These are phyloP conservation scores for Smutsia gigantea DNA, from an alignment of 2,797 vertebrate genomes.

Conservation along the genomic window DNA sequence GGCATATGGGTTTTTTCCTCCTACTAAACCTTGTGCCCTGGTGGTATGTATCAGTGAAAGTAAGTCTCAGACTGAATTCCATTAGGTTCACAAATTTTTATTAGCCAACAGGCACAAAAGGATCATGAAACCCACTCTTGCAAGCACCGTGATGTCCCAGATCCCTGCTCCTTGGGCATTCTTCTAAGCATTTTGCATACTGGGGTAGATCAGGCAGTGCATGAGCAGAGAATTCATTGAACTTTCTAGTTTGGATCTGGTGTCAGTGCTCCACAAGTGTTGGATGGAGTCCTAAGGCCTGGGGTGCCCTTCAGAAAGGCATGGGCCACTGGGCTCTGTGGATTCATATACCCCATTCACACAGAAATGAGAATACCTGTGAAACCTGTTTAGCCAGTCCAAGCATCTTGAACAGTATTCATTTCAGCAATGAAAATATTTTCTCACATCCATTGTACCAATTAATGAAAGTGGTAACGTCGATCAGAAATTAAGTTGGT, in stretches of 20 bases:
- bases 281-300: background rate
- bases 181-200: background rate
- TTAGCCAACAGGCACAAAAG: background rate
- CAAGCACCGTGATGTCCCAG: background rate
- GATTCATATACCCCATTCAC: rapidly evolving
- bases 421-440: constrained; percentile 13
- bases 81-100: background rate
- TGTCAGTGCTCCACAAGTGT: rapidly evolving
- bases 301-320: background rate
- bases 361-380: background rate
- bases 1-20: background rate
- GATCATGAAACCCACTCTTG: background rate
- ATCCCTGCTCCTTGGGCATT: background rate
- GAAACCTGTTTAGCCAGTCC: background rate
- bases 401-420: background rate
- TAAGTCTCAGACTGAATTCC: background rate
- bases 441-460: background rate
- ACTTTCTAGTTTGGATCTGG: background rate
- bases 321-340: background rate
- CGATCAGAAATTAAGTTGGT: background rate
- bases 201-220: background rate
- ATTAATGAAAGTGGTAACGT: background rate
- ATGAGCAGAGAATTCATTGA: background rate
- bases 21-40: background rate
- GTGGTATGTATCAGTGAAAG: background rate